Base-by-base conservation (phyloP, 2,113 vertebrate species). In the Dissostichus mawsoni region DNA sequence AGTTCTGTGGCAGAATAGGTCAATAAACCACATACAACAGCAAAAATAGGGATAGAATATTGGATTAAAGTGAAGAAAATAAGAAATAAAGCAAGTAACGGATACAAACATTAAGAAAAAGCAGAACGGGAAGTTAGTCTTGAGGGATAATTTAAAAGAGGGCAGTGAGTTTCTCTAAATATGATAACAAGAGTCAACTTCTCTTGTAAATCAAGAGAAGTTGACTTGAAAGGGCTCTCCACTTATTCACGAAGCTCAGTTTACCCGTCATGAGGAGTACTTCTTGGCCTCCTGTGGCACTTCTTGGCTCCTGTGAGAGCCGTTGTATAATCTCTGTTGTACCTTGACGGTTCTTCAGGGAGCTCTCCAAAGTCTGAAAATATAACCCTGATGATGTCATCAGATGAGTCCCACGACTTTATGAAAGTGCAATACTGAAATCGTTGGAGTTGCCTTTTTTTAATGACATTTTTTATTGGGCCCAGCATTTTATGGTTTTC, bases 401-500 rank as follows among this genome's bases (percentile, higher is more conserved):
- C 44, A 67, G 25, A 50, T 23, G n/a, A 51, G 25, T 51, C n/a
- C 45, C 45, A 13, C 18, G 51, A 59, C 53, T 17, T 57, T 50
- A 48, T 23, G 8, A 67, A 67, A 3, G 41, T 48, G 5, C 17
- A 17, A 53, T 44, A 36, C 52, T 51, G 47, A 48, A 68, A 69
- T 29, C 1, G 7, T 48, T 16, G 16, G 14, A 17, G 47, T 51
- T 3, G 33, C 33, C 45, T 64, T 29, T 6, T 59, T 76, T 56
- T 47, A 58, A 70, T 70, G n/a, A 53, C 10, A 18, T 29, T 20
- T 41, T 36, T 2, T 25, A 65, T 55, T 20, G 36, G 16, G 14
- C 50, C 50, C 71, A 55, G 50, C 29, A 13, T 59, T 68, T 51
- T n/a, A n/a, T n/a, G n/a, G n/a, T n/a, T n/a, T n/a, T n/a, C n/a